Evolutionary conservation across 2,888 invertebrate species (phyloP).

Genomic region (Spialia ferax): DNA sequence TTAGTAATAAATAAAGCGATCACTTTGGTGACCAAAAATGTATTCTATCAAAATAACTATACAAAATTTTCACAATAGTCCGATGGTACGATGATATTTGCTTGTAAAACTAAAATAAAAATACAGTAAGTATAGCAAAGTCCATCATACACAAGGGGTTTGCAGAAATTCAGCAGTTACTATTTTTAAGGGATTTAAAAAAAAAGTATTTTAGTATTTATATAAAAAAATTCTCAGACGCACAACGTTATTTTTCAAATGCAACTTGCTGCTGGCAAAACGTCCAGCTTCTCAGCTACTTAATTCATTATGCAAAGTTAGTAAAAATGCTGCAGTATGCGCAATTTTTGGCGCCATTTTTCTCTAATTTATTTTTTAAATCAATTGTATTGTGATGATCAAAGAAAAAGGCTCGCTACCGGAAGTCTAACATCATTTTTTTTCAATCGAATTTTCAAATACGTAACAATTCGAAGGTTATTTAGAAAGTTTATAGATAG

Average conservation of each 20-base stretch:
- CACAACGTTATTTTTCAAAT: slow-evolving; percentile 64
- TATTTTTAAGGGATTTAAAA: not conserved
- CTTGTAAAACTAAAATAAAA: slow-evolving; percentile 6
- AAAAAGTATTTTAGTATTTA: too few species aligned
- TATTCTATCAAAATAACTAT: slow-evolving; percentile 24
- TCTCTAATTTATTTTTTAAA: slow-evolving; percentile 2
- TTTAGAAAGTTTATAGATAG: slow-evolving; percentile 47
- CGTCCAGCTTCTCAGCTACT: slow-evolving; percentile 39
- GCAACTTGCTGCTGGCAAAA: slow-evolving; percentile 79
- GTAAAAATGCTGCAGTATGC: slow-evolving; percentile 33
- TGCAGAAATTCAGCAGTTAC: slow-evolving; percentile 11
- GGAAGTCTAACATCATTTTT: slow-evolving; percentile 39
- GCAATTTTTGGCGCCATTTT: not conserved
- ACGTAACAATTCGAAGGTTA: slow-evolving; percentile 41
- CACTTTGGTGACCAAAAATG: slow-evolving; percentile 11
- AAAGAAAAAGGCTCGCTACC: slow-evolving; percentile 37
- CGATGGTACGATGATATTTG: slow-evolving; percentile 11
- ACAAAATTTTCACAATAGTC: slow-evolving; percentile 1
- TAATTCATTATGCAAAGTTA: slow-evolving; percentile 39
- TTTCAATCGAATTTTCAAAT: not conserved
- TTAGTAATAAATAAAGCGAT: slow-evolving; percentile 13
- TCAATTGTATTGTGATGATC: slow-evolving; percentile 52
- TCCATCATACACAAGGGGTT: slow-evolving; percentile 17
- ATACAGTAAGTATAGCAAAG: slow-evolving; percentile 11
- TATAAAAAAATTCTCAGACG: slow-evolving; percentile 56